Conservation (phyloP, 1,140 invertebrate genomes). For the Aplysia californica region DNA sequence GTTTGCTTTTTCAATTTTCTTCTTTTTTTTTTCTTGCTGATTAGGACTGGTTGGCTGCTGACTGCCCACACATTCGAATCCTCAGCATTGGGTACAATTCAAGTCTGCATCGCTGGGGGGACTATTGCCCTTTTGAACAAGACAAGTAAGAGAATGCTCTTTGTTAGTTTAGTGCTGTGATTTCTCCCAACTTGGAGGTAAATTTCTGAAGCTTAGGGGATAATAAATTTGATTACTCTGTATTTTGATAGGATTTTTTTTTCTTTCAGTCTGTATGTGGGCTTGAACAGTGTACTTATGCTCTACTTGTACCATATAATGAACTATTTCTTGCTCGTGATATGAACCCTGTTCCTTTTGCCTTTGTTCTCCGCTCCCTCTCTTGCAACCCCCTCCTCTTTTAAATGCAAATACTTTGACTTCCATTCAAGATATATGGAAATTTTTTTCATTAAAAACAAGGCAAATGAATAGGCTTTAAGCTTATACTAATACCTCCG, state of each 20-base stretch:
- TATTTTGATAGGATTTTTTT: background rate
- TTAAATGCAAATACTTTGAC: no score
- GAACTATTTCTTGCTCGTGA: no score
- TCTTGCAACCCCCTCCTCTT: no score
- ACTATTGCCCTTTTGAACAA: conserved; percentile 71
- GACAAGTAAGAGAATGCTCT: conserved; percentile 66
- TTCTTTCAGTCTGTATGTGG: background rate
- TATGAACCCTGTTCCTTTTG: no score
- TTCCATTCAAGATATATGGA: no score
- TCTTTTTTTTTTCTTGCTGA: conserved; percentile 27
- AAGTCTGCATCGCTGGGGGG: conserved; percentile 75
- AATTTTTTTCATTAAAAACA: no score
- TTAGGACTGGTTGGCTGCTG: conserved; percentile 81
- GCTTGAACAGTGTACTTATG: background rate
- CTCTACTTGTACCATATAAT: background rate
- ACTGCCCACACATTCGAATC: conserved; percentile 74
- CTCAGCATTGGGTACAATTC: conserved; percentile 78
- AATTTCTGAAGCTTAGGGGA: background rate
- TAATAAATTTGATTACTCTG: background rate
- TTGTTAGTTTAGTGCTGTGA: background rate
- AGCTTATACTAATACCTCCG: no score
- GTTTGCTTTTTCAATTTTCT: no score
- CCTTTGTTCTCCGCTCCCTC: no score
- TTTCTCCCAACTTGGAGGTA: background rate
- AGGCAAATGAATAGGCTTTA: no score